phyloP scores from a whole-genome alignment of 2,888 invertebrate species.

The Spodoptera littoralis region DNA sequence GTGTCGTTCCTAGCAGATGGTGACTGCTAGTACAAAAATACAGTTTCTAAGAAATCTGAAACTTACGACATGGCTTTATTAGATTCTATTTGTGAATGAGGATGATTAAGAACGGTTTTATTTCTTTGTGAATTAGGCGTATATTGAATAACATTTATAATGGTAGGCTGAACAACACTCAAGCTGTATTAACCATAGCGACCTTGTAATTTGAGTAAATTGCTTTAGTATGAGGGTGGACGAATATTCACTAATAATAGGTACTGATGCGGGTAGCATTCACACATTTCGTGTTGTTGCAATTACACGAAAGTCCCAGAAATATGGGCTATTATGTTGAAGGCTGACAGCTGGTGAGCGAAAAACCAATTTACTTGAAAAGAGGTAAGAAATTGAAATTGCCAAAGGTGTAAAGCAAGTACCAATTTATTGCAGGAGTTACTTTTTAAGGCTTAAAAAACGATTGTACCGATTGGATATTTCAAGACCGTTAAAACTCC shows the following conservation, averaged over 20 bases:
- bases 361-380: slow-evolving; percentile 5
- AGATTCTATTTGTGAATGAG: slow-evolving; percentile 5
- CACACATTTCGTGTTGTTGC: background rate
- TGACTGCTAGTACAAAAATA: slow-evolving; percentile 41
- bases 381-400: slow-evolving; percentile 5
- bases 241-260: slow-evolving; percentile 17
- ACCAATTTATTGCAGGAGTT: slow-evolving; percentile 14
- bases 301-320: background rate
- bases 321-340: too few relatives aligned
- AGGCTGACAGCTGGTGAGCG: background rate
- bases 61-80: slow-evolving; percentile 4
- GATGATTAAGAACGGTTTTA: slow-evolving; percentile 1
- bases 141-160: too few relatives aligned
- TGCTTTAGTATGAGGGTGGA: slow-evolving; percentile 50
- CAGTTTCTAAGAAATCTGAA: slow-evolving; percentile 31
- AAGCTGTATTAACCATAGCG: slow-evolving; percentile 35
- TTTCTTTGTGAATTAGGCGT: too few relatives aligned
- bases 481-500: slow-evolving; percentile 48
- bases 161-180: background rate
- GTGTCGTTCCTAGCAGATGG: slow-evolving; percentile 35
- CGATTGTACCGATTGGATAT: slow-evolving; percentile 23
- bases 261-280: slow-evolving; percentile 22
- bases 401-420: slow-evolving; percentile 5
- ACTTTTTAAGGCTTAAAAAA: slow-evolving; percentile 19
- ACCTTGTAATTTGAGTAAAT: slow-evolving; percentile 48